Conservation (phyloP, 2,113 vertebrate genomes). For the Stercorarius parasiticus region DNA sequence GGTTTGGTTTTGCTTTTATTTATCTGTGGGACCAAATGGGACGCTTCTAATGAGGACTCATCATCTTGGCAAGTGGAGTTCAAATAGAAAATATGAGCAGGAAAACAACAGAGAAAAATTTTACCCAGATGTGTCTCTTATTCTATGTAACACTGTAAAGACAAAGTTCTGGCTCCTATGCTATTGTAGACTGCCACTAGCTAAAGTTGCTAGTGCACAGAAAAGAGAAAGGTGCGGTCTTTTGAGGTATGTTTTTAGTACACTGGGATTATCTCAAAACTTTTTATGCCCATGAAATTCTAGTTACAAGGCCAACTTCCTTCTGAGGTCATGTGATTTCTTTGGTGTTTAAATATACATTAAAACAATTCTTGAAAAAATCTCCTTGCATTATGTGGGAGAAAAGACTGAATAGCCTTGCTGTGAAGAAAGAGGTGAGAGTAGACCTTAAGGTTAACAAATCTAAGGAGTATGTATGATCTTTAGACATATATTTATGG, state of each 20-base stretch:
- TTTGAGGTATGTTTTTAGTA: constrained; percentile 15
- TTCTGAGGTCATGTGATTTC: not conserved
- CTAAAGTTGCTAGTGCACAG: not conserved
- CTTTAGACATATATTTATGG: not conserved
- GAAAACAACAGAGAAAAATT: constrained; percentile 45
- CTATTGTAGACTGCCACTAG: not conserved
- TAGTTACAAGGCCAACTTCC: not conserved
- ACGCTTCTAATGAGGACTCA: constrained; percentile 26
- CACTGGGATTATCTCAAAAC: not conserved
- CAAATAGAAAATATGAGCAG: constrained; percentile 25
- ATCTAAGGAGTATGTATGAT: not conserved
- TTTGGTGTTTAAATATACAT: constrained; percentile 35
- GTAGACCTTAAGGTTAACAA: not conserved
- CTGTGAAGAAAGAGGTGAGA: not conserved
- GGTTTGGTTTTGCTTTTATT: constrained; percentile 40
- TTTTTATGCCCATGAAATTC: not conserved
- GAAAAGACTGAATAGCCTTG: not conserved
- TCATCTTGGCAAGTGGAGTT: constrained; percentile 19
- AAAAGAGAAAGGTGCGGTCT: not conserved
- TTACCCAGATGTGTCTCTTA: constrained; percentile 30
- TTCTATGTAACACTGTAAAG: constrained; percentile 23
- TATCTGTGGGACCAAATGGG: constrained; percentile 7
- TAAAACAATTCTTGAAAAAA: not conserved
- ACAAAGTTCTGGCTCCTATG: constrained; percentile 24
- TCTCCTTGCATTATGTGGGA: not conserved